Evolutionary conservation across 2,888 invertebrate genomes (phyloP), one percentile per base, ranked within the genome.

Genomic region (Catocala fraxini): DNA sequence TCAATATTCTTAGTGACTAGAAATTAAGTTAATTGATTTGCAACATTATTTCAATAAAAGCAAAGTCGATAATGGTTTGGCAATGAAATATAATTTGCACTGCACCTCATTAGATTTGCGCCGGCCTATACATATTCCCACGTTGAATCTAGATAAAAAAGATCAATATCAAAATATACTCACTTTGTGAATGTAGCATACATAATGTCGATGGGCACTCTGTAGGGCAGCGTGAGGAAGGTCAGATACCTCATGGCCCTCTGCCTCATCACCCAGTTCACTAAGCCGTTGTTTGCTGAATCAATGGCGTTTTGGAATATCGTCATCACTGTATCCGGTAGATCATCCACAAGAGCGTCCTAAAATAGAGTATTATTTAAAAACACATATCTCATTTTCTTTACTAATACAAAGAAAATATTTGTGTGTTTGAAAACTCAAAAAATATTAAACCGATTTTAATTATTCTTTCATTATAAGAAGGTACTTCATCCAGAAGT

Each of bases 261-360:
- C 82, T 97, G 97, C 77, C 97, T 96, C 93, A 98, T 98, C 70
- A 99, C 92, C 98, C 98, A 98, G 89, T 98, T 98, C 59, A 98
- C 95, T 34, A 99, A 89, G 3, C 98, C 98, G 83, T 97, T 97
- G 91, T 99, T 99, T 0, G 98, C 98, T 0, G 98, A 96, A 85
- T 98, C 98, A 72, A 98, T 98, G 0, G 98, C 98, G 84, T 98
- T 97, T 95, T 99, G 98, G 89, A 99, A 97, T 82, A 98, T 97
- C 77, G 96, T 97, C 89, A 98, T 95, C 78, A 99, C 98, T 0
- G 97, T 97, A 84, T 98, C 98, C 9, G 99, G 99, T 73, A 99
- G 96, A 85, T 97, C 97, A 68, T 98, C 98, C 35, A 97, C 96
- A 67, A 98, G 94, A 11, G 98, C 98, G 91, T 98, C 98, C 97